These are phyloP conservation scores for Psephotus haematonotus DNA, from an alignment of 2,113 vertebrate species.

Conservation along the genomic window DNA sequence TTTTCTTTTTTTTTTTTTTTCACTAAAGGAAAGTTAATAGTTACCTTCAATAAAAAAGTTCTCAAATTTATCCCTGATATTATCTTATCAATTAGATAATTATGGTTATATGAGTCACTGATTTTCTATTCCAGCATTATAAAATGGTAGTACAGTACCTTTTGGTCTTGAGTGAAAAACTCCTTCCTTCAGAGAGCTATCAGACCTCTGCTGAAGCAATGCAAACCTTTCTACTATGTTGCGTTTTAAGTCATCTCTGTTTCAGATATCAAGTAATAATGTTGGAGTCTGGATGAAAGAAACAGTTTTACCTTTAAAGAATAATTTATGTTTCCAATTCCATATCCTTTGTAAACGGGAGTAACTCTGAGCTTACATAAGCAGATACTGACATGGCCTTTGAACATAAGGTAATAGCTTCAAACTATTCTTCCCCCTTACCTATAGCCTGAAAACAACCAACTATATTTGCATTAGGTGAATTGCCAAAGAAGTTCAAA, in stretches of 20 bases:
- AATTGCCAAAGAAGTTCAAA: background rate
- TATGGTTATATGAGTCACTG: background rate
- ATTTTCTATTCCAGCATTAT: background rate
- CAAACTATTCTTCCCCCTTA: background rate
- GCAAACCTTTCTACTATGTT: background rate
- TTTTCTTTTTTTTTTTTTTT: no score
- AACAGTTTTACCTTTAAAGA: background rate
- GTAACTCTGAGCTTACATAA: background rate
- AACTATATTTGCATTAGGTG: background rate
- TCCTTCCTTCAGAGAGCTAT: background rate
- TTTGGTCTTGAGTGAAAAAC: background rate
- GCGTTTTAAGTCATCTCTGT: background rate
- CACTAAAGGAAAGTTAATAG: rapidly evolving
- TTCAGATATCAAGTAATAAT: background rate
- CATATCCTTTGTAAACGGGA: background rate
- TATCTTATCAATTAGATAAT: background rate
- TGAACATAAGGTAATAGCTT: background rate
- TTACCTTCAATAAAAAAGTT: background rate
- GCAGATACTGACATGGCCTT: background rate
- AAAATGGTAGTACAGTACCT: background rate
- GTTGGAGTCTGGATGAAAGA: background rate
- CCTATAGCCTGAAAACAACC: background rate
- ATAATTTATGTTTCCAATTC: conserved; percentile 1
- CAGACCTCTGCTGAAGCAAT: background rate
- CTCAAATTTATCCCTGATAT: background rate